These are phyloP conservation scores for Phylloscopus whistleri DNA, from an alignment of 2,113 vertebrate genomes.

Conservation along the genomic window DNA sequence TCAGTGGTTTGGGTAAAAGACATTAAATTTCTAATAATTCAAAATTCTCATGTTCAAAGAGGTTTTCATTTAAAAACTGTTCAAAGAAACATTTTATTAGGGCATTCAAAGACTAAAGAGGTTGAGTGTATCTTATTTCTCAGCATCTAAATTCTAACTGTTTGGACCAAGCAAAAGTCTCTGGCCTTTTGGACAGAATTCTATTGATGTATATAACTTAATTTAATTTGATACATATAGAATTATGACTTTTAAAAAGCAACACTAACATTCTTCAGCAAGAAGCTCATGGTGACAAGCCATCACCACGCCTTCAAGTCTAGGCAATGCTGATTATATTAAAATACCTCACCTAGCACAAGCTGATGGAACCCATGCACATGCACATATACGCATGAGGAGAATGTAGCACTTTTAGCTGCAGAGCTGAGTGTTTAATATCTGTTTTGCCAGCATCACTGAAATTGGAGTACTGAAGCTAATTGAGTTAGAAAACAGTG, in stretches of 20 bases:
- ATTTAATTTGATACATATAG: not conserved
- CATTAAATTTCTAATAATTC: not conserved
- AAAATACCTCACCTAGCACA: not conserved
- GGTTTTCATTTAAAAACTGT: not conserved
- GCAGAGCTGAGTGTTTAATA: not conserved
- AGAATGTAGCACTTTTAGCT: not conserved
- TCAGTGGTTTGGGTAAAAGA: not conserved
- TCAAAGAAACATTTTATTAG: not conserved
- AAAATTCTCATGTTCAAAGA: not conserved
- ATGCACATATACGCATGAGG: not conserved
- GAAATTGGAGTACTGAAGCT: not conserved
- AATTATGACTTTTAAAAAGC: not conserved
- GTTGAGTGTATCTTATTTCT: not conserved
- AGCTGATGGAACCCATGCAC: not conserved
- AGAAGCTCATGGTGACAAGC: not conserved
- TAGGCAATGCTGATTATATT: not conserved
- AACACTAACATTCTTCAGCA: not conserved
- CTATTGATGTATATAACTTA: not conserved
- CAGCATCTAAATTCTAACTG: not conserved
- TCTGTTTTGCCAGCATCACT: not conserved
- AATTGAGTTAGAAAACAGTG: not conserved
- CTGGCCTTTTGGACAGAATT: not conserved
- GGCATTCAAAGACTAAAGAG: not conserved
- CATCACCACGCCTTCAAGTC: not conserved
- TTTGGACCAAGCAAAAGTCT: not conserved